Base-by-base conservation (phyloP, 2,888 invertebrate species). In the Mimachlamys varia region DNA sequence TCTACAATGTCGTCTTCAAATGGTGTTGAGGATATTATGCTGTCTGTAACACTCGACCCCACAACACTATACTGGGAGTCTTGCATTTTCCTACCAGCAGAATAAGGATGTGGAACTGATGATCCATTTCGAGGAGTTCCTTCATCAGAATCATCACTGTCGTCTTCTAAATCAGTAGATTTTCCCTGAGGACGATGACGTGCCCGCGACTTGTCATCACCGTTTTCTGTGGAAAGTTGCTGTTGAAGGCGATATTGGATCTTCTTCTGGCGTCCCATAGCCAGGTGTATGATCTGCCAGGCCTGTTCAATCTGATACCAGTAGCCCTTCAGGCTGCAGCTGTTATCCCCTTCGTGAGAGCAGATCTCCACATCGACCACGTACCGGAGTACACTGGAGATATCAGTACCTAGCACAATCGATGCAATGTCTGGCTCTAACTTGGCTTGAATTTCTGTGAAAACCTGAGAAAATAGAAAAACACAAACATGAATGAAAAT, bases 281-380 rank as follows among this genome's bases (percentile, higher is more conserved):
- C 88, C 0, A 37, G 19, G 22, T 93, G 90, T 88, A 94, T 91
- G 22, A 92, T 87, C 53, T 92, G 90, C 93, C 93, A 94, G 19
- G 92, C 91, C 89, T 92, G 92, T 92, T 94, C 94, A 76, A 94
- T 91, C 89, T 93, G 92, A 89, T 91, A 94, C 92, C 93, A 92
- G 89, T 93, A 91, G 7, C 94, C 94, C 44, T 89, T 90, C 49
- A 94, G 87, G 27, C 58, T 90, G 0, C 87, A 87, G 37, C 91
- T 87, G 17, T 90, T 89, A 0, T 89, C 90, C 22, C 88, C 62
- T 0, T 89, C 58, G 50, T 93, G 91, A 62, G 87, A 89, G n/a
- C 87, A 50, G n/a, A 93, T 88, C 49, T 92, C 62, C 17, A 94
- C 76, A 27, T 92, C 90, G 22, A 87, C 91, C 0, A 89, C 19